Evolutionary conservation across 2,888 invertebrate genomes (phyloP).

Genomic region (Melanophora roralis): DNA sequence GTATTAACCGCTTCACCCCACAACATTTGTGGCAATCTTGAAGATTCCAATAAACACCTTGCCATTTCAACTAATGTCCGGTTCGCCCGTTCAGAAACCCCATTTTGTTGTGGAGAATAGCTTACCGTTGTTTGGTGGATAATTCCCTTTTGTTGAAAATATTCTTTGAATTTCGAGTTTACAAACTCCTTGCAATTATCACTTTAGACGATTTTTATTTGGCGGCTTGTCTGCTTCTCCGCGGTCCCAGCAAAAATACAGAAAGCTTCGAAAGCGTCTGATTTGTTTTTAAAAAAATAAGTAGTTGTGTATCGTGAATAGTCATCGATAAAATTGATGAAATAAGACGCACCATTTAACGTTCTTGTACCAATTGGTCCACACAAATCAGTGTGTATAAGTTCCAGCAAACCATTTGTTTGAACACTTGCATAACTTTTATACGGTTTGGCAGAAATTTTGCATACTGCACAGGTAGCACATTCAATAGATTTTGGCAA

Average conservation of each 20-base stretch:
- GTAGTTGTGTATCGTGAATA: conserved; percentile 6
- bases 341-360: conserved; percentile 7
- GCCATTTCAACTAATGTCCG: conserved; percentile 38
- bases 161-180: conserved; percentile 25
- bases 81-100: conserved; percentile 34
- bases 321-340: conserved; percentile 26
- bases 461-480: conserved; percentile 35
- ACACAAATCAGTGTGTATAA: conserved; percentile 25
- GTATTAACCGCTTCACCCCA: conserved; percentile 44
- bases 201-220: conserved; percentile 2
- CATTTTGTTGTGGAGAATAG: conserved; percentile 25
- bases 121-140: conserved; percentile 31
- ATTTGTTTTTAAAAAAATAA: conserved; percentile 16
- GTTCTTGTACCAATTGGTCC: conserved; percentile 9
- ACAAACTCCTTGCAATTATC: conserved; percentile 20
- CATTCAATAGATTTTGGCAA: conserved; percentile 14
- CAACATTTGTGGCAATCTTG: conserved; percentile 22
- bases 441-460: conserved; percentile 32
- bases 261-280: conserved; percentile 32
- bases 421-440: conserved; percentile 3
- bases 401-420: neutral
- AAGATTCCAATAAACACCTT: conserved; percentile 34
- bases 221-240: conserved; percentile 6
- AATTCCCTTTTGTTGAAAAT: neutral
- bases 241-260: conserved; percentile 11